Base-by-base conservation (phyloP, 1,140 invertebrate species). In the Hycleus phaleratus region DNA sequence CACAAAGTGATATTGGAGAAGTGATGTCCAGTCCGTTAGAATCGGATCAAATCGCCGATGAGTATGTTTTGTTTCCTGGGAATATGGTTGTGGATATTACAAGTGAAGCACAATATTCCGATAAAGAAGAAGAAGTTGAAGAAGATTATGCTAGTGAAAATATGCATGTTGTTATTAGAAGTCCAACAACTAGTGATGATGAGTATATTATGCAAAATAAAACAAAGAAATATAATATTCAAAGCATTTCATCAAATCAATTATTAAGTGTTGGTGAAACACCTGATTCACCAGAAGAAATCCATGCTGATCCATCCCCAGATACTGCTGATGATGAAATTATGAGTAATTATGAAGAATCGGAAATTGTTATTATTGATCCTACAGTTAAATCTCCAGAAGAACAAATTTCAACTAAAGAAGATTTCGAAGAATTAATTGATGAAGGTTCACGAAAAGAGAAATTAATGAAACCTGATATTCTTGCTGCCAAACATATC, bases 351-450 rank as follows among this genome's bases (percentile, higher is more conserved):
- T 71, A 81, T 11, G 80, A 79, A 42, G 81, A 82, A 50, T 79
- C 81, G 7, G 81, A 82, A 56, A 78, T 85, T 5, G 79, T 85
- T 0, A 78, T 84, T 2, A 79, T 84, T 0, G 81, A 83, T 60
- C 77, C 81, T 0, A 74, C 73, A 4, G 74, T 76, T 0, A 81
- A 81, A 59, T 82, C 81, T 0, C 81, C 82, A 0, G 81, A 83
- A 53, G 80, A 82, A 47, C 77, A 79, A 24, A 78, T 82, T 42
- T 77, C 81, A 0, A 84, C 83, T 4, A 81, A 82, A 61, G 80
- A 82, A 65, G 80, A 81, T 65, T 82, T 82, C 47, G 76, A 82
- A 46, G 80, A 83, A 59, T 64, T 82, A 2, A 82, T 82, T 10
- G 80, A 82, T 58, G 76, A 79, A 60, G 73, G 80, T 50, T 75